A percentile compares a stretch with the other conserved stretches of the same genome.
Evolutionary conservation across 2,113 vertebrate species (phyloP).

Genomic region (Apodemus sylvaticus): DNA sequence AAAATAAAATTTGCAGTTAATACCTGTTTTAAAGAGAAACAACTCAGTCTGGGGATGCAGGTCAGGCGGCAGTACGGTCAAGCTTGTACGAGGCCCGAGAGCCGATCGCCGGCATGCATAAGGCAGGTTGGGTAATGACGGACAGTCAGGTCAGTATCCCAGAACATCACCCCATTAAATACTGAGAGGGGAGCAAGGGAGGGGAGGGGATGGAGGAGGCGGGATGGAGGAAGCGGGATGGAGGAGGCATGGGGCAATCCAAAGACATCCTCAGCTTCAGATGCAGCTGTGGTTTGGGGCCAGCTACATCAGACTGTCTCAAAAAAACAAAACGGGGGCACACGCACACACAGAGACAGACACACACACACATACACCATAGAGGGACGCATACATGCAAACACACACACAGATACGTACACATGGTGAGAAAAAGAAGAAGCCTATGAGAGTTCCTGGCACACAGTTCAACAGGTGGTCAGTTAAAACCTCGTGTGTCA

Average conservation of each 20-base stretch:
- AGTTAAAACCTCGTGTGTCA: not conserved
- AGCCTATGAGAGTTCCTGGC: not conserved
- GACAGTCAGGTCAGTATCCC: not conserved
- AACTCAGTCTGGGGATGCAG: not conserved
- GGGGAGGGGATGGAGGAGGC: not conserved
- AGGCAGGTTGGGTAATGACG: not conserved
- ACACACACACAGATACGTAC: not conserved
- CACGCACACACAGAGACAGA: not conserved
- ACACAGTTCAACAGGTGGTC: not conserved
- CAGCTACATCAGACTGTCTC: not conserved
- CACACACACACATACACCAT: not conserved
- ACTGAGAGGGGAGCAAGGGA: not conserved
- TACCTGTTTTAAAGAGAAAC: not conserved
- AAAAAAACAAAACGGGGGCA: not conserved
- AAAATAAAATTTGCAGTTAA: not conserved
- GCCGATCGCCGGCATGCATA: not conserved
- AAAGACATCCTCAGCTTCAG: not conserved
- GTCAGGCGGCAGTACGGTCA: not conserved
- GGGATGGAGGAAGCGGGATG: no score
- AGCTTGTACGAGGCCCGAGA: not conserved
- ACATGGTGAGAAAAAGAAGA: not conserved
- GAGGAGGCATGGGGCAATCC: no score
- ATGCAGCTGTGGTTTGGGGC: not conserved
- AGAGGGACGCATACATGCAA: not conserved
- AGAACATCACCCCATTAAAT: not conserved